These are phyloP conservation scores for Diploscapter pachys DNA, from an alignment of 1,140 invertebrate species.

Conservation along the genomic window DNA sequence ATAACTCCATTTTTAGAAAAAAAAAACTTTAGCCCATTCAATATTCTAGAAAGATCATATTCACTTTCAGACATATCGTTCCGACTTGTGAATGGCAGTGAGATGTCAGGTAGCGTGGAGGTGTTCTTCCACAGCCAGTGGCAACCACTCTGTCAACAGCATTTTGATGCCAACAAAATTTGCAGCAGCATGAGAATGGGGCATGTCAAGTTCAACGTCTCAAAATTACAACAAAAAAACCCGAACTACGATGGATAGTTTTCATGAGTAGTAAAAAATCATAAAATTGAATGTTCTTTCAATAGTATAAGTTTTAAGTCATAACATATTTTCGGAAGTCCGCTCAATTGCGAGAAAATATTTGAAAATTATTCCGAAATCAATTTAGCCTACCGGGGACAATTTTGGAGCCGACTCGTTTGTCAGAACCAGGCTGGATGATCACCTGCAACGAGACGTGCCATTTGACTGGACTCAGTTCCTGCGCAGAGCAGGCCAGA, in stretches of 20 bases:
- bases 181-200: conserved; percentile 10
- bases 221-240: no score
- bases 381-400: neutral
- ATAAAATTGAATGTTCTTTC: no score
- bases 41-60: neutral
- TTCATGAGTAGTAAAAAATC: no score
- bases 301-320: no score
- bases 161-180: no score
- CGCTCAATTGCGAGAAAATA: no score
- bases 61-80: conserved; percentile 3
- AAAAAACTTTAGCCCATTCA: no score
- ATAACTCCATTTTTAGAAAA: no score
- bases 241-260: no score
- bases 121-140: conserved; percentile 18
- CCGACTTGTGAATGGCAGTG: conserved; percentile 19
- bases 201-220: neutral
- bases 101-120: conserved; percentile 25
- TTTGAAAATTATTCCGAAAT: neutral
- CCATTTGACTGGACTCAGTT: neutral
- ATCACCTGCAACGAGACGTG: conserved; percentile 12
- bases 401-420: conserved; percentile 1
- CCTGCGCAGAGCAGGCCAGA: conserved; percentile 11
- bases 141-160: conserved; percentile 20
- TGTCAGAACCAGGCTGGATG: neutral
- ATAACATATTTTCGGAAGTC: no score